Evolutionary conservation across 2,797 vertebrate species (phyloP).

Genomic region (Oryzias dopingdopingensis): DNA sequence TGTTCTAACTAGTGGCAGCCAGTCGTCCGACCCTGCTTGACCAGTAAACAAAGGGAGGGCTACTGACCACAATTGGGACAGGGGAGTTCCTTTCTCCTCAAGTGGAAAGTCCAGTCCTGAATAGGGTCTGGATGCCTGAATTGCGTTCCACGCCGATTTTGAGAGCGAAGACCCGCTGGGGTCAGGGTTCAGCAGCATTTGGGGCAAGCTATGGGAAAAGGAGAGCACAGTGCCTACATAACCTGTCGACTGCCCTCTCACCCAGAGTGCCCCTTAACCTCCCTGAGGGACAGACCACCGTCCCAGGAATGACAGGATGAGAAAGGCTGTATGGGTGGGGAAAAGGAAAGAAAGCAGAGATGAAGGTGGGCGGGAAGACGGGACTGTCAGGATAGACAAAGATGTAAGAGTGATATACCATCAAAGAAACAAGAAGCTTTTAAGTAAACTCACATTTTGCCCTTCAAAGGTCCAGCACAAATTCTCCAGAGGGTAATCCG

Average conservation of each 20-base stretch:
- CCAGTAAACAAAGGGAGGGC: constrained; percentile 75
- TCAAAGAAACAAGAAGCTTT: constrained; percentile 66
- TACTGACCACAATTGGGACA: constrained; percentile 71
- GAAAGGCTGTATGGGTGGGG: constrained; percentile 67
- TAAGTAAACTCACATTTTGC: constrained; percentile 76
- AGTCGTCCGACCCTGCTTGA: constrained; percentile 77
- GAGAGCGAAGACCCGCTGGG: constrained; percentile 68
- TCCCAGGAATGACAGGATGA: constrained; percentile 70
- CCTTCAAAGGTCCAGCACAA: constrained; percentile 50
- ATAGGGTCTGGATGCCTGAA: constrained; percentile 77
- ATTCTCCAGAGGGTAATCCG: constrained; percentile 69
- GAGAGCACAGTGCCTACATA: constrained; percentile 73
- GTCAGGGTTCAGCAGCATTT: constrained; percentile 82
- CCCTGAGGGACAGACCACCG: constrained; percentile 67
- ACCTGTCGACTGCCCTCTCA: constrained; percentile 73
- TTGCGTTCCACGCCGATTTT: constrained; percentile 63
- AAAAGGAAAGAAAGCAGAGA: constrained; percentile 54
- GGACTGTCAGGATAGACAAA: constrained; percentile 51
- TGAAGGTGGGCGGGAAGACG: constrained; percentile 58
- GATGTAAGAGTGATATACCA: constrained; percentile 68
- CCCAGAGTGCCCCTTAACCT: constrained; percentile 75
- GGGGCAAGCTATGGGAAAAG: constrained; percentile 81
- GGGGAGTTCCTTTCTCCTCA: constrained; percentile 57
- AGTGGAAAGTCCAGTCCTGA: constrained; percentile 71
- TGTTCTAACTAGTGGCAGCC: constrained; percentile 73